Evolutionary conservation across 2,797 vertebrate species (phyloP), one percentile per base, ranked within the genome.

Genomic region (Acanthurus leucopareius): DNA sequence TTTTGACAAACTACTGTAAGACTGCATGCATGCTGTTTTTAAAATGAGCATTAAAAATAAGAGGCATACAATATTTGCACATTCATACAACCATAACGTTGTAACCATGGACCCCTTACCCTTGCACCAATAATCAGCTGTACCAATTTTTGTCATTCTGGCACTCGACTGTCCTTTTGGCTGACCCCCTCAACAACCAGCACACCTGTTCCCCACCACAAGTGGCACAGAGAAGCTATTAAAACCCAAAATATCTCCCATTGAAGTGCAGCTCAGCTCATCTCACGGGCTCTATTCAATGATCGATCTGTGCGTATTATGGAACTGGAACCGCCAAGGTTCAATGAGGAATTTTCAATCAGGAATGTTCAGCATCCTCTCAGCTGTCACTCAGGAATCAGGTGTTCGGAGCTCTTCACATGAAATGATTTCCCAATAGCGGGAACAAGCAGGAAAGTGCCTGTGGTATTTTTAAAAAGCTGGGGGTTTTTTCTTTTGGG

Each of bases 211-310:
- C 72, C 74, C 60, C 70, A 8, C 35, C 72, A 84, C 78, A 83
- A 88, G 70, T 82, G 88, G 35, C 6, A 20, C 73, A 66, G 75
- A 65, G 83, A 86, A 86, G 84, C 89, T 76, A 88, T 87, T 89
- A 87, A 89, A 88, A 89, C 82, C 76, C 68, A 38, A 78, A 91
- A 90, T 92, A 92, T 84, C 89, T 69, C 38, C 75, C 70, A 77
- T 64, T 86, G 78, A 78, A 49, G 84, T 25, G 64, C 76, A 86
- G 82, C 69, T 79, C 75, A 71, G 71, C 83, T 89, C 85, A 86
- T 60, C 80, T 87, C 78, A 28, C 65, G 15, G 63, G 61, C 73
- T 25, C 69, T 32, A 51, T 79, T 80, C 79, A 80, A 11, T 25
- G 7, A 83, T 79, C 10, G 4, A 69, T 52, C 53, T 15, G 42